Base-by-base conservation (phyloP, 2,113 vertebrate species). In the Pogonocichla stellata region DNA sequence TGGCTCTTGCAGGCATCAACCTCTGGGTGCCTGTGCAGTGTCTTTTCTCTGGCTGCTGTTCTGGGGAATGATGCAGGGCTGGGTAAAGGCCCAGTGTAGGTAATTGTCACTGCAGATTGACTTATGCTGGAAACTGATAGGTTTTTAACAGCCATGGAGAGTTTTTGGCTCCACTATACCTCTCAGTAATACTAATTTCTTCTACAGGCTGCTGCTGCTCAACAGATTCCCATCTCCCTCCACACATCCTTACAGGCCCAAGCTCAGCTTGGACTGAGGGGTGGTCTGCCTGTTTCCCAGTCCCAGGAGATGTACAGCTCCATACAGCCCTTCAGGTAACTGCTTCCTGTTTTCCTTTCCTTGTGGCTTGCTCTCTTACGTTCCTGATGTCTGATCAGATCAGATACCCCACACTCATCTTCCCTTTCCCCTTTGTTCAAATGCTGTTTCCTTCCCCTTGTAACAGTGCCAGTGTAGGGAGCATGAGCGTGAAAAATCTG, bases 261-360 rank as follows among this genome's bases (percentile, higher is more conserved):
- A 93, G 99, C 99, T 74, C 99, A 99, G 98, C 96, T 99, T 67
- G 99, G 99, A 6, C 98, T 99, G 86, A 98, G 99, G 20, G 99
- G 99, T 8, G 99, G 99, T 75, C 98, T 99, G 18, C 99, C 99
- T 0, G 99, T 99, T 53, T 99, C 99, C 80, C 99, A 99, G 98
- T 99, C 99, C 75, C 99, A 99, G 92, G 99, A 99, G 94, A 99
- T 99, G 98, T 99, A 99, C 97, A 99, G 97, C 96, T 99, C 99
- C 84, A 98, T 99, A 43, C 98, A 99, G 73, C 98, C 99, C 67
- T 99, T 99, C 97, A 99, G 99, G 99, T 99, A 97, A 97, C 42
- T 40, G 33, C 51, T 69, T 88, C 20, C 20, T 47, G 5, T 50
- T 66, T 60, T 65, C 8, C 10, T 72, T 88, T 75, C 18, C 6